Evolutionary conservation across 2,888 invertebrate genomes (phyloP).

Genomic region (Zaprionus obscuricornis): DNA sequence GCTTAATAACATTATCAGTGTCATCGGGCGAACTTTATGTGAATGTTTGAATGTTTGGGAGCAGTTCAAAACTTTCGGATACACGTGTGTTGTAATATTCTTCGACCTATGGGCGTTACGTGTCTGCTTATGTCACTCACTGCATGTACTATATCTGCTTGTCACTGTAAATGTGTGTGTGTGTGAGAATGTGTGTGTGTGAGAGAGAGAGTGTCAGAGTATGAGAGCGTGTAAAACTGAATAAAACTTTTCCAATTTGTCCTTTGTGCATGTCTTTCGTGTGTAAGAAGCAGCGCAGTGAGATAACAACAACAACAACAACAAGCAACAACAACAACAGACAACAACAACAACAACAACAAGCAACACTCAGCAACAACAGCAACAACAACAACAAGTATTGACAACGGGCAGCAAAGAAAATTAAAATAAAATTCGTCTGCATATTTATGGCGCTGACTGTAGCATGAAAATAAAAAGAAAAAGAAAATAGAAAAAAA

Average conservation of each 20-base stretch:
- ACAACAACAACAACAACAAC: slow-evolving; percentile 29
- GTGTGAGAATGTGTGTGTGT: neutral
- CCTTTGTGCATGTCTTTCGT: slow-evolving; percentile 65
- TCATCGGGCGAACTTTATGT: slow-evolving; percentile 47
- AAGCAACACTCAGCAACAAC: slow-evolving; percentile 17
- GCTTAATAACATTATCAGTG: slow-evolving; percentile 62
- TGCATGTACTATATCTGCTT: too few species aligned
- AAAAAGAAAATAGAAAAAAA: slow-evolving; percentile 5
- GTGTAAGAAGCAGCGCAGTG: slow-evolving; percentile 55
- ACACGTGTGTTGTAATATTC: slow-evolving; percentile 23
- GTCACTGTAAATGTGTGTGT: slow-evolving; percentile 6
- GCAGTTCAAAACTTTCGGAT: slow-evolving; percentile 34
- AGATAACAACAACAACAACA: slow-evolving; percentile 28
- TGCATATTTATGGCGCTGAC: slow-evolving; percentile 59
- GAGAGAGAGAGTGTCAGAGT: slow-evolving; percentile 3
- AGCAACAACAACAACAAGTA: slow-evolving; percentile 4
- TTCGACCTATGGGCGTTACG: too few species aligned
- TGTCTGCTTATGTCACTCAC: too few species aligned
- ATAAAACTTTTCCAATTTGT: slow-evolving; percentile 65
- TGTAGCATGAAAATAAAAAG: slow-evolving; percentile 29
- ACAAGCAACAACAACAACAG: slow-evolving; percentile 22
- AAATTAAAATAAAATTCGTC: slow-evolving; percentile 66
- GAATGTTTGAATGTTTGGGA: slow-evolving; percentile 12
- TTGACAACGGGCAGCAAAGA: slow-evolving; percentile 44
- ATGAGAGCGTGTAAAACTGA: slow-evolving; percentile 38